Base-by-base conservation (phyloP, 2,113 vertebrate genomes). In the Stegastes partitus region DNA sequence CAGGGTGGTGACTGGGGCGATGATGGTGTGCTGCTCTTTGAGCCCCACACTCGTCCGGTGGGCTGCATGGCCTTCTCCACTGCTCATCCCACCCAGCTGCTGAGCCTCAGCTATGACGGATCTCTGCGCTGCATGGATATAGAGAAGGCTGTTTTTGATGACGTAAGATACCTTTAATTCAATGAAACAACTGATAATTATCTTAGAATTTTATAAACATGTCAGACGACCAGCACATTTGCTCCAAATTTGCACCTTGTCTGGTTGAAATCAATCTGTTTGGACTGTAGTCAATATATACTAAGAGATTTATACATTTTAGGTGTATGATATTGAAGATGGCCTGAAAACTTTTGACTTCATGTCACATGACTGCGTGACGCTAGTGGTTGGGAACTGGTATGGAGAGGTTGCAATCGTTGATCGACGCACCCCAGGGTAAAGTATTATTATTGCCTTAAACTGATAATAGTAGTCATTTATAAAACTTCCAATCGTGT, bases 341-440 rank as follows among this genome's bases (percentile, higher is more conserved):
- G 71, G 80, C 10, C 86, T 96, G 2, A 96, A 94, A 49, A 96
- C 93, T 3, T 99, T 98, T 28, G 96, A 96, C 89, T 98, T 97
- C 80, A 45, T 97, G 93, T 92, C 94, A 0, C 85, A 84, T 10
- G 92, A 90, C 22, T 94, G 91, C 63, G 93, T 79, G 11, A 96
- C 92, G 0, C 87, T 96, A 3, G 0, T 98, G 0, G 92, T 97
- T 0, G 89, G 95, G 5, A 80, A 86, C 26, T 95, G 92, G 94
- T 73, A 70, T 0, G 96, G 96, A 31, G 2, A 6, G 0, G 82
- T 98, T 12, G 86, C 94, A 0, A n/a, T 98, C 0, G 94, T 97
- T 45, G 97, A 99, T 80, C 92, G 93, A 25, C 92, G 97, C 37
- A 96, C 96, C 0, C 93, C 95, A 0, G 92, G 94, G 73, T 95